Percentiles rank a stretch among this genome's conserved stretches.
Evolutionary conservation across 2,113 vertebrate species (phyloP).

Genomic region (Callithrix jacchus): DNA sequence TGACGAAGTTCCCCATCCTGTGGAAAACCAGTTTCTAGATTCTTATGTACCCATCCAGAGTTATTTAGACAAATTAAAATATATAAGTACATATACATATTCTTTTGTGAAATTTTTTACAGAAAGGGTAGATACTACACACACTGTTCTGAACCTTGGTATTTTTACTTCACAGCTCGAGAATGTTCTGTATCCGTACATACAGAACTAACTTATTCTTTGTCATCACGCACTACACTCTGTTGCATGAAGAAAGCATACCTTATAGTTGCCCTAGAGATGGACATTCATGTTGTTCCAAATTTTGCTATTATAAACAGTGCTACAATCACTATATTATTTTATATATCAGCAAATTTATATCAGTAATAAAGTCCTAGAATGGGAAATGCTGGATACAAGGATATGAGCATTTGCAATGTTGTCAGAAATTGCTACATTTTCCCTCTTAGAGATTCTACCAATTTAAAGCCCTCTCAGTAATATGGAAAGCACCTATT

Average conservation of each 20-base stretch:
- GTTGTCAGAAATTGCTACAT: conserved; percentile 24
- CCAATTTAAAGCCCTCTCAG: background rate
- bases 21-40: conserved; percentile 5
- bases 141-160: background rate
- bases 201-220: background rate
- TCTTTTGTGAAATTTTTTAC: background rate
- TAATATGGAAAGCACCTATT: background rate
- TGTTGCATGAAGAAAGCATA: background rate
- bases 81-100: background rate
- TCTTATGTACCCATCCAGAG: background rate
- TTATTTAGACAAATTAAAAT: background rate
- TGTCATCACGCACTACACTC: background rate
- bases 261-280: background rate
- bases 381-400: background rate
- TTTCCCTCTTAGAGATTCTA: background rate
- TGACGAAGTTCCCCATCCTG: background rate
- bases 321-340: background rate
- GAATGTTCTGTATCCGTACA: background rate
- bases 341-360: background rate
- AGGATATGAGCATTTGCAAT: background rate
- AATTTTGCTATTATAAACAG: background rate
- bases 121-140: background rate
- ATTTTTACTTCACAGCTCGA: background rate
- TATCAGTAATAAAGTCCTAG: background rate
- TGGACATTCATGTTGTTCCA: background rate